These are phyloP conservation scores for Calliphora vomitoria DNA, from an alignment of 2,888 invertebrate genomes.

Conservation along the genomic window DNA sequence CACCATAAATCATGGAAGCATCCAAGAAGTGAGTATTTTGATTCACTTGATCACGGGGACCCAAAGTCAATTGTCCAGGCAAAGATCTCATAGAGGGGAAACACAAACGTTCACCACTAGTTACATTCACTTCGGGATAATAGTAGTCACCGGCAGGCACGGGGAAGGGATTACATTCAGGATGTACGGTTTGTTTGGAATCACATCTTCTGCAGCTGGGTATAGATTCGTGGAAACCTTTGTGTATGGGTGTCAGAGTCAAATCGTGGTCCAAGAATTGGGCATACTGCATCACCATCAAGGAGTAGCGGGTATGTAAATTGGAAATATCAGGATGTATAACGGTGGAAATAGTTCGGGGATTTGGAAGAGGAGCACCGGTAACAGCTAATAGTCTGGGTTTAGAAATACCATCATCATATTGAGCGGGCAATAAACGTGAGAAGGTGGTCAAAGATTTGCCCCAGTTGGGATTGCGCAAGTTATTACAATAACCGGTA, in stretches of 20 bases:
- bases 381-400: constrained; percentile 91
- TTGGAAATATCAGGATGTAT: constrained; percentile 97
- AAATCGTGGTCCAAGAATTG: constrained; percentile 98
- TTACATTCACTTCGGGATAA: constrained; percentile 93
- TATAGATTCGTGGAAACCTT: constrained; percentile 95
- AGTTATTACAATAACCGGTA: constrained; percentile 95
- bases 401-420: constrained; percentile 94
- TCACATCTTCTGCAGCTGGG: constrained; percentile 96
- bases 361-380: constrained; percentile 92
- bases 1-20: constrained; percentile 95
- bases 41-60: constrained; percentile 96
- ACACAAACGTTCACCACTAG: constrained; percentile 93
- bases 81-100: constrained; percentile 97
- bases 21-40: constrained; percentile 96
- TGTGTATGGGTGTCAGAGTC: constrained; percentile 96
- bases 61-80: constrained; percentile 94
- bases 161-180: constrained; percentile 96
- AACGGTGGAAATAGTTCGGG: constrained; percentile 93
- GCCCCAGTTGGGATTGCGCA: constrained; percentile 92
- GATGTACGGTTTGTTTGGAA: constrained; percentile 93
- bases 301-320: constrained; percentile 93
- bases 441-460: constrained; percentile 94
- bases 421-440: constrained; percentile 92
- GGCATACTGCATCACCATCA: constrained; percentile 98
- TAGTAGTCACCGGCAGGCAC: constrained; percentile 95